Evolutionary conservation across 2,888 invertebrate species (phyloP).

Genomic region (Hirtodrosophila alboralis): DNA sequence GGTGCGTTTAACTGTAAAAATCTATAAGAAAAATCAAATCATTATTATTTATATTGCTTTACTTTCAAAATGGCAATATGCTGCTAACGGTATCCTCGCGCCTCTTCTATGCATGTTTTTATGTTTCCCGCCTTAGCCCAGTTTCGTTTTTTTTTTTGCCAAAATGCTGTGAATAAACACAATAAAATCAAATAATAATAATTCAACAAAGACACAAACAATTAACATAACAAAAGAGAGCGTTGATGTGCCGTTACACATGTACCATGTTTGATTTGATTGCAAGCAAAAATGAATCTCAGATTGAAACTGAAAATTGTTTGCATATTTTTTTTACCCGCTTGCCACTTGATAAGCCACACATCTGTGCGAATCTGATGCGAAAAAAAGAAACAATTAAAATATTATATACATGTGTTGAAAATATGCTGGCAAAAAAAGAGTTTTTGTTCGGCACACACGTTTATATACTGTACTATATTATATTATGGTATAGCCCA

Average conservation of each 20-base stretch:
- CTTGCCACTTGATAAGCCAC: slow-evolving; percentile 31
- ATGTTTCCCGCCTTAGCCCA: not conserved
- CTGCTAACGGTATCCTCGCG: slow-evolving; percentile 21
- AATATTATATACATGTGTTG: slow-evolving; percentile 27
- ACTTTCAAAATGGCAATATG: slow-evolving; percentile 25
- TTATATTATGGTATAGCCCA: too few relatives aligned
- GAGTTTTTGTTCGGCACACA: not conserved
- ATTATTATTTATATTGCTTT: not conserved
- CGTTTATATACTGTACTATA: too few relatives aligned
- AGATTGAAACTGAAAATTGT: slow-evolving; percentile 23
- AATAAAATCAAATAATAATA: too few relatives aligned
- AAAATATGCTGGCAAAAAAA: too few relatives aligned
- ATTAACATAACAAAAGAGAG: slow-evolving; percentile 13
- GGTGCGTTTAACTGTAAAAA: slow-evolving; percentile 35
- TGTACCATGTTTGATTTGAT: slow-evolving; percentile 37
- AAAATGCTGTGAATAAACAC: too few relatives aligned
- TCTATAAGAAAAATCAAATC: not conserved
- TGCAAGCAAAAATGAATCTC: slow-evolving; percentile 22
- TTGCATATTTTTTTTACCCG: slow-evolving; percentile 19
- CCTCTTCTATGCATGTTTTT: not conserved
- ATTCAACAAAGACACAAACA: too few relatives aligned
- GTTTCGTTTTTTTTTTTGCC: not conserved
- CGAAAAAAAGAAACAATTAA: slow-evolving; percentile 1
- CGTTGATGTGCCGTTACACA: slow-evolving; percentile 49
- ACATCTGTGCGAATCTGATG: slow-evolving; percentile 16